phyloP scores from a whole-genome alignment of 2,888 invertebrate genomes.

The Caenorhabditis japonica region DNA sequence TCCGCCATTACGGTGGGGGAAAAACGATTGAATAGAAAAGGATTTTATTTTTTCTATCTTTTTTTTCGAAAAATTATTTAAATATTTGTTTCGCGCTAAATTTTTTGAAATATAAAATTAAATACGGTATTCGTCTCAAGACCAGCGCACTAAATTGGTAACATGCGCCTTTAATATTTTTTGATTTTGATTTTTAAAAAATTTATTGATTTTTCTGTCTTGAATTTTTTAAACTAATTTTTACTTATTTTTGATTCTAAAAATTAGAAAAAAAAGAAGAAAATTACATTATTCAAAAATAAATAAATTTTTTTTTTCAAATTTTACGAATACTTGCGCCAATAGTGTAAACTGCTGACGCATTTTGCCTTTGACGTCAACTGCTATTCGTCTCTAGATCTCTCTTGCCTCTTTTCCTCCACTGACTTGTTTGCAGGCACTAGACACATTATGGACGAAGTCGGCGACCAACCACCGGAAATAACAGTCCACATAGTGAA shows the following conservation, averaged over 20 bases:
- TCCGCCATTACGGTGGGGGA: background rate
- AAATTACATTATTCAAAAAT: background rate
- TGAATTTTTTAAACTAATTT: background rate
- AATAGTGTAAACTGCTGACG: background rate
- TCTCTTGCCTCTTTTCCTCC: background rate
- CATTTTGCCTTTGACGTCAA: background rate
- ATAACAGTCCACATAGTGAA: background rate
- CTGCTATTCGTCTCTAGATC: background rate
- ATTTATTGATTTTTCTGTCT: background rate
- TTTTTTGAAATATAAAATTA: background rate
- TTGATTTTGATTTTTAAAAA: background rate
- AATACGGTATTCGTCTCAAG: background rate
- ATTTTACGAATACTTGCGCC: background rate
- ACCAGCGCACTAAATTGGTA: background rate
- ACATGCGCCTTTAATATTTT: slow-evolving; percentile 20
- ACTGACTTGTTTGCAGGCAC: background rate
- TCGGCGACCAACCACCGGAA: background rate
- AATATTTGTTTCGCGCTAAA: background rate
- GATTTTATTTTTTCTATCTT: background rate
- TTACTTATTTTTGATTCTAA: too few relatives aligned
- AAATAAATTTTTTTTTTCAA: slow-evolving; percentile 3
- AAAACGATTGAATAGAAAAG: background rate
- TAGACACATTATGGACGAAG: slow-evolving; percentile 3
- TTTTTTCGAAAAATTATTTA: background rate
- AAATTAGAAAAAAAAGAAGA: slow-evolving; percentile 2